Base-by-base conservation (phyloP, 2,113 vertebrate species). In the Chiloscyllium plagiosum region DNA sequence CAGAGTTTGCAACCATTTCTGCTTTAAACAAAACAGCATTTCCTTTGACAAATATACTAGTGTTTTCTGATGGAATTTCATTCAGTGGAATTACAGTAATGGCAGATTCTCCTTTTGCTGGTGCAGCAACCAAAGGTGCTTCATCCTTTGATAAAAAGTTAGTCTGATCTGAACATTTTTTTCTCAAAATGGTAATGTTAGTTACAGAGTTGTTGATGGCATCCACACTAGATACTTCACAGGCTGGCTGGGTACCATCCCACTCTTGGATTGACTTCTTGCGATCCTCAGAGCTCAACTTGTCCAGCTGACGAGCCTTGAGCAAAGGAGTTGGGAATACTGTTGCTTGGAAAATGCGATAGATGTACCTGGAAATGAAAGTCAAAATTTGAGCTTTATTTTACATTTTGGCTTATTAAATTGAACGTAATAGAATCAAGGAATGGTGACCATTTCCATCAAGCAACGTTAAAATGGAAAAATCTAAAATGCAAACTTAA, bases 291-390 rank as follows among this genome's bases (percentile, higher is more conserved):
- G 96, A 96, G 22, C 96, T 95, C 65, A 97, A 96, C 85, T 96
- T 96, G 95, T 98, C 98, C 2, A 97, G 96, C 94, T 96, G 96
- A 95, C 97, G 97, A 61, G 98, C 98, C 95, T 94, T 98, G 96
- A 97, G 72, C 37, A 97, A 89, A 0, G 96, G 96, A 76, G 98
- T 96, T 0, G 98, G 97, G 66, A 83, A 97, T 96, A 98, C 20
- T 78, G 98, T 98, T 97, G 97, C 97, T 96, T 97, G 96, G 37
- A 99, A 96, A 96, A 97, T 97, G 96, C 97, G 97, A 90, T 97
- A 97, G 33, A 98, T 20, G 56, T 98, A 97, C 95, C 99, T 99
- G 96, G 42, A 96, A 97, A 85, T 97, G 50, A 96, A 61, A 96
- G 69, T 3, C 47, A 96, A 37, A n/a, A 52, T 85, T 20, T 86